Evolutionary conservation across 2,797 vertebrate genomes (phyloP).

Genomic region (Pangasius krempfi): DNA sequence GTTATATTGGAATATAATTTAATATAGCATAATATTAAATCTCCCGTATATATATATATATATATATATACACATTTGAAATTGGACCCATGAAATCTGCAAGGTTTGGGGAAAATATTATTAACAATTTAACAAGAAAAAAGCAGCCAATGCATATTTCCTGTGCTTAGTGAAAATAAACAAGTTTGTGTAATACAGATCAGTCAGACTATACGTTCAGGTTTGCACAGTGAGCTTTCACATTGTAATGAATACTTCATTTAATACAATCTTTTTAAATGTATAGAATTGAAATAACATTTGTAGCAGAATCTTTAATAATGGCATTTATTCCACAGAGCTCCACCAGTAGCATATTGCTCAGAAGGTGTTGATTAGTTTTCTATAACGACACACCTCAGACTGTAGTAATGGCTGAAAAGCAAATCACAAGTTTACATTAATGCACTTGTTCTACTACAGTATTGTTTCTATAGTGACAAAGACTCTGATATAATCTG

Average conservation of each 20-base stretch:
- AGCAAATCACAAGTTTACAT: neutral
- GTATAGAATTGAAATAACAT: neutral
- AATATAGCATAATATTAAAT: neutral
- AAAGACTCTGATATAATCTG: neutral
- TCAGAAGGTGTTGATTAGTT: neutral
- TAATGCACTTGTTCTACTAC: neutral
- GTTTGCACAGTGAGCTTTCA: neutral
- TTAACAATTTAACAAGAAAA: neutral
- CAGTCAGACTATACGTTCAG: neutral
- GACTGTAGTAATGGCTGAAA: neutral
- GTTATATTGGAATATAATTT: neutral
- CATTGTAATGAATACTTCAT: neutral
- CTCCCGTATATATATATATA: neutral
- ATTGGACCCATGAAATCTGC: neutral
- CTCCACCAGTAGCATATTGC: neutral
- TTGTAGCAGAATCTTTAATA: neutral
- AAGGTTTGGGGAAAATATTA: neutral
- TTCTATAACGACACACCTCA: neutral
- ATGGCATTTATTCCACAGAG: neutral
- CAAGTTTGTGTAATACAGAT: neutral
- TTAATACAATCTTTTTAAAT: neutral
- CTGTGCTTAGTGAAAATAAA: neutral
- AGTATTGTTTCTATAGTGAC: neutral
- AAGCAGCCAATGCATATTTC: neutral
- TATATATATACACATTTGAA: no score